Evolutionary conservation across 2,888 invertebrate species (phyloP).

Genomic region (Philereme transversata): DNA sequence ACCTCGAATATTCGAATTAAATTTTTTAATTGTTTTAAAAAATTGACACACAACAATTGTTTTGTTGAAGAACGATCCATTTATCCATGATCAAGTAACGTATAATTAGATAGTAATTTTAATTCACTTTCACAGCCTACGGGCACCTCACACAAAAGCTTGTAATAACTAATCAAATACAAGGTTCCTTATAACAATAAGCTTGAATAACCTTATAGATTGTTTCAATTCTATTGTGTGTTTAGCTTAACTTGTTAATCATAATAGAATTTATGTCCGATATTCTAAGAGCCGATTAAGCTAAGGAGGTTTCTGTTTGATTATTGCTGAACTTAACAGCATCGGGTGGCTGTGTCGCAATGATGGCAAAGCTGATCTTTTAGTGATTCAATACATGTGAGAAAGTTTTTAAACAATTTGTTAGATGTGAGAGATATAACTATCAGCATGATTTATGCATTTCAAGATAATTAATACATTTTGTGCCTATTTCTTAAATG

Average conservation of each 20-base stretch:
- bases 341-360: not conserved
- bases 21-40: no score
- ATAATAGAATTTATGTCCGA: conserved; percentile 12
- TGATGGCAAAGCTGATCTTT: no score
- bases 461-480: conserved; percentile 17
- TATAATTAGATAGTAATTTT: conserved; percentile 37
- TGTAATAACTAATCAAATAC: conserved; percentile 51
- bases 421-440: not conserved
- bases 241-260: conserved; percentile 14
- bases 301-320: conserved; percentile 1
- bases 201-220: conserved; percentile 40
- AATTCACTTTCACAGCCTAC: conserved; percentile 51
- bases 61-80: conserved; percentile 8
- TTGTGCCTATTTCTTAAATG: conserved; percentile 25
- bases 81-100: conserved; percentile 10
- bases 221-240: conserved; percentile 31
- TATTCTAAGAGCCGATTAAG: not conserved
- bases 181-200: conserved; percentile 50
- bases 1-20: no score
- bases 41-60: no score
- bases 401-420: not conserved
- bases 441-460: not conserved
- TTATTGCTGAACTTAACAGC: not conserved
- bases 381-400: no score
- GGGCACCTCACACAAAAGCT: conserved; percentile 44